A percentile compares a stretch with the other conserved stretches of the same genome.
Evolutionary conservation across 2,888 invertebrate genomes (phyloP).

Genomic region (Saturnia pavonia): DNA sequence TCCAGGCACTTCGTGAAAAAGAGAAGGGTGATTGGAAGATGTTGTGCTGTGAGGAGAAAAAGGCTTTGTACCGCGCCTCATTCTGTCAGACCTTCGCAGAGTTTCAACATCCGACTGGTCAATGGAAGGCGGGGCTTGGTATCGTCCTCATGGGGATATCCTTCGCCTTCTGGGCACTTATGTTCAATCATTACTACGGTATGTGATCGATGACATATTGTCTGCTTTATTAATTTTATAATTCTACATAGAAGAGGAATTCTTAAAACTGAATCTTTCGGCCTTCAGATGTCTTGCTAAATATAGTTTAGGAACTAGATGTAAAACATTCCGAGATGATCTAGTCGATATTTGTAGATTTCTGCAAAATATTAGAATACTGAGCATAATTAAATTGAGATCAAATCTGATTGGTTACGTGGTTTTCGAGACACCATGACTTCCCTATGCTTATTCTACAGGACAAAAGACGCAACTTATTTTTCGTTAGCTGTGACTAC

Average conservation of each 20-base stretch:
- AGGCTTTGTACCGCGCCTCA: slow-evolving; percentile 94
- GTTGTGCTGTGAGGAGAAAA: slow-evolving; percentile 95
- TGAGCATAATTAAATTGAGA: neutral
- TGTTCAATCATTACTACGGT: slow-evolving; percentile 83
- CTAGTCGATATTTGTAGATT: neutral
- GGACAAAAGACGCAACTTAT: neutral
- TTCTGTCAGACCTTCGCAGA: slow-evolving; percentile 97
- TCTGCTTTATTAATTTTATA: neutral
- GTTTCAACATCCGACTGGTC: slow-evolving; percentile 90
- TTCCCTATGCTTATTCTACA: too few relatives aligned
- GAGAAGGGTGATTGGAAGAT: slow-evolving; percentile 97
- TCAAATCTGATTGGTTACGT: neutral
- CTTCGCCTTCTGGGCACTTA: slow-evolving; percentile 80
- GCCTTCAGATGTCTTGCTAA: neutral
- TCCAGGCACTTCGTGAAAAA: slow-evolving; percentile 91
- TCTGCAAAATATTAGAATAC: neutral
- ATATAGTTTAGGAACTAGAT: neutral
- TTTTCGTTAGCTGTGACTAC: neutral
- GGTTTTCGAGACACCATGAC: neutral
- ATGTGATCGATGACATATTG: slow-evolving; percentile 26
- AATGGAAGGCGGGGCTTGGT: slow-evolving; percentile 89
- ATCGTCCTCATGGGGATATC: slow-evolving; percentile 75
- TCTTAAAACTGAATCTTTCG: neutral
- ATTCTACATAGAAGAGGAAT: neutral
- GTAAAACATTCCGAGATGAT: neutral